Evolutionary conservation across 2,113 vertebrate genomes (phyloP), one percentile per base, ranked within the genome.

Genomic region (Nothoprocta pentlandii): DNA sequence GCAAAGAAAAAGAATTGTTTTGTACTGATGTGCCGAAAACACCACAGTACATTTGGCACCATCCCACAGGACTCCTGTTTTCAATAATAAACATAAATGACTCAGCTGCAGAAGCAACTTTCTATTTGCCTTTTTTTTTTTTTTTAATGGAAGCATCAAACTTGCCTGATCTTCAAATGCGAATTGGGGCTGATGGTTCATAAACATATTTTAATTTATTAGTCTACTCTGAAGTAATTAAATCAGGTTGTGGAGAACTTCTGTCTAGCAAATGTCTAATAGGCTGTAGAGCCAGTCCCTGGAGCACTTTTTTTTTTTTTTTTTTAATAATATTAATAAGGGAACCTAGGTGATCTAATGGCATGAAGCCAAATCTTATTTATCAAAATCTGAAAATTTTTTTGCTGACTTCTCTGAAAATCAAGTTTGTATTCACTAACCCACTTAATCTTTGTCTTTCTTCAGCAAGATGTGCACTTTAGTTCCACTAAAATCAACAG

Each of bases 201-300:
- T 15, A 73, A 30, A 44, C 17, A 2, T 41, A 21, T 88, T 89
- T 84, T 81, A 76, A 67, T 67, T 41, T 20, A 13, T 74, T 90
- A 74, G 25, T 64, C 28, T 80, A 34, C 75, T 49, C n/a, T 20
- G 34, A 96, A 91, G 44, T 64, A 80, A 82, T 42, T 58, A 71
- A 39, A 76, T 79, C 20, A 70, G 62, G 13, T 70, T 10, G 41
- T 34, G 30, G 22, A 69, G 32, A 90, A 64, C 12, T 32, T 53
- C 51, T 63, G 28, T 32, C 46, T 49, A 85, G 32, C 13, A 94
- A 80, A 85, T 2, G 2, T 30, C 42, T 34, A 28, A 0, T 41
- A 62, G 75, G 4, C 42, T 68, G n/a, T 46, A 89, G 5, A 59
- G 2, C 11, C 21, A 34, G 12, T 62, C 34, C 21, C 53, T 64